Evolutionary conservation across 2,113 vertebrate genomes (phyloP).

Genomic region (Oreocharis arfaki): DNA sequence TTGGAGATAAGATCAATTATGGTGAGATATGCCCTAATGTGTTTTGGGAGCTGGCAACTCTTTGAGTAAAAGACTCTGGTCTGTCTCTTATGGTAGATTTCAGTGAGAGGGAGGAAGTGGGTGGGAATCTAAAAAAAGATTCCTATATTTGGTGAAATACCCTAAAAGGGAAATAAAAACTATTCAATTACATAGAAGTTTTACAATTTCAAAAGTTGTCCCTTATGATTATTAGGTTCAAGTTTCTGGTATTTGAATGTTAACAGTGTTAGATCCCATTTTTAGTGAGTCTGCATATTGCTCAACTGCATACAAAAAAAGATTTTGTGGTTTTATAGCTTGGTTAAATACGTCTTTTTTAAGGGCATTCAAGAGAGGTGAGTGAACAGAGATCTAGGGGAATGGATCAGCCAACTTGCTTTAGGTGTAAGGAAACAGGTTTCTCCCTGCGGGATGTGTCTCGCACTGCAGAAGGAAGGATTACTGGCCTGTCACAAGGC

Average conservation of each 20-base stretch:
- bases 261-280: background rate
- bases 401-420: background rate
- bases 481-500: background rate
- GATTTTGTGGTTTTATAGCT: background rate
- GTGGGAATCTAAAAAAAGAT: background rate
- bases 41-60: slow-evolving; percentile 1
- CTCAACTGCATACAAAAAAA: background rate
- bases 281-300: background rate
- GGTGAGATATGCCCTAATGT: background rate
- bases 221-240: background rate
- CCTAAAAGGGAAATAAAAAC: background rate
- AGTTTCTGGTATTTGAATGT: background rate
- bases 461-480: background rate
- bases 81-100: background rate
- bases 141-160: background rate
- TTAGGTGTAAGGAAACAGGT: background rate
- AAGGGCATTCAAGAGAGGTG: background rate
- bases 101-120: background rate
- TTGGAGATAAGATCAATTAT: slow-evolving; percentile 36
- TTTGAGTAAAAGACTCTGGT: background rate
- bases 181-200: background rate
- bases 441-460: background rate
- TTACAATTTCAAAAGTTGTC: background rate
- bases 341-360: background rate
- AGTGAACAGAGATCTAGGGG: background rate